Evolutionary conservation across 2,888 invertebrate species (phyloP).

Genomic region (Allolobophora icterica): DNA sequence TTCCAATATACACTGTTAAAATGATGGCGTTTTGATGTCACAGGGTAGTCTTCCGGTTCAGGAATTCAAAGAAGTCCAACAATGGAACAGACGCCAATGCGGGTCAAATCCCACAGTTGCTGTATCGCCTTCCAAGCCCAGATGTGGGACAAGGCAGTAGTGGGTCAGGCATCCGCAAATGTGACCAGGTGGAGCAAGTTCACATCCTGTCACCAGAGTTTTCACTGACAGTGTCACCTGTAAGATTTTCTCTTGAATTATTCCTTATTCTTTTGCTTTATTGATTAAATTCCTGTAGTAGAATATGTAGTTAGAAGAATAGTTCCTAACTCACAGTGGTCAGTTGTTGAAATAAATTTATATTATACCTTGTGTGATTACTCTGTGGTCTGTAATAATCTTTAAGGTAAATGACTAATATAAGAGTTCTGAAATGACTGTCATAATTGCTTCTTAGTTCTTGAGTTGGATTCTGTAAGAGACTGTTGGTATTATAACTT

Average conservation of each 20-base stretch:
- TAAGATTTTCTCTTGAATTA: slow-evolving; percentile 53
- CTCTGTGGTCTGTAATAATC: neutral
- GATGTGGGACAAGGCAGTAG: slow-evolving; percentile 50
- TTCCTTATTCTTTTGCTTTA: neutral
- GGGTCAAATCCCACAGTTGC: slow-evolving; percentile 92
- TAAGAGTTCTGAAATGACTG: too few species aligned
- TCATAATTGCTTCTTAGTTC: neutral
- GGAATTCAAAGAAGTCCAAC: slow-evolving; percentile 94
- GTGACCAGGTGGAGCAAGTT: slow-evolving; percentile 76
- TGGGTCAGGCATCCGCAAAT: slow-evolving; percentile 52
- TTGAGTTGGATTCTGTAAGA: neutral
- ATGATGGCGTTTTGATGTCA: slow-evolving; percentile 20
- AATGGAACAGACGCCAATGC: slow-evolving; percentile 98
- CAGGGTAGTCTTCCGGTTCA: slow-evolving; percentile 88
- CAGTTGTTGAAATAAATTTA: too few species aligned
- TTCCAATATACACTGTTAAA: neutral
- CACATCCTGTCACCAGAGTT: slow-evolving; percentile 85
- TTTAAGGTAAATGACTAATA: neutral
- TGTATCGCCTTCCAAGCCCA: slow-evolving; percentile 69
- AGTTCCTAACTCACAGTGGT: neutral
- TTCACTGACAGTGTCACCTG: slow-evolving; percentile 82
- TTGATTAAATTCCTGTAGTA: neutral
- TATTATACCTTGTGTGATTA: neutral
- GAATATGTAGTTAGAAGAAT: neutral
- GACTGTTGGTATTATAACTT: neutral